A percentile compares a stretch with the other conserved stretches of the same genome.
phyloP scores from a whole-genome alignment of 2,888 invertebrate species.

The Coecobrya sp. region DNA sequence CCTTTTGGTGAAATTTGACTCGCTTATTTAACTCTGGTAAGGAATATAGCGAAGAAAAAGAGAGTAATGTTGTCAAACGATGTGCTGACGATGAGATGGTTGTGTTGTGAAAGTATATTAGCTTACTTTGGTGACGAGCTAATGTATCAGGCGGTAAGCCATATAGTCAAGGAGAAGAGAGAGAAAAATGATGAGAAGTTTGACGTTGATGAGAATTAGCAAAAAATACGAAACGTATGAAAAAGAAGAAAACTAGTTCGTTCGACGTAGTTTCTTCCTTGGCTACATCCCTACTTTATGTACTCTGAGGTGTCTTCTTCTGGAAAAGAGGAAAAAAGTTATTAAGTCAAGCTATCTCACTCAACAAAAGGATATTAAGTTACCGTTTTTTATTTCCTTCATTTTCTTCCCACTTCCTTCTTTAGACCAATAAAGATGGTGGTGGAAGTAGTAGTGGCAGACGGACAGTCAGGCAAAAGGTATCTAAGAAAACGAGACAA shows the following conservation, averaged over 20 bases:
- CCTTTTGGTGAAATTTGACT: conserved; percentile 19
- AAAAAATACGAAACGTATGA: background rate
- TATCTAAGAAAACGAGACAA: background rate
- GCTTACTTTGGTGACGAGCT: background rate
- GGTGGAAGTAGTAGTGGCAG: conserved; percentile 3
- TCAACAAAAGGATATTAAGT: conserved; percentile 80
- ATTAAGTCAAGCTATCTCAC: conserved; percentile 78
- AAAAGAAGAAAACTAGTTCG: background rate
- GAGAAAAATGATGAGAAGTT: conserved; percentile 39
- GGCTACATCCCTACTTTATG: background rate
- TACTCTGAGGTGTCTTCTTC: conserved; percentile 12
- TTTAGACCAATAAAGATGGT: background rate
- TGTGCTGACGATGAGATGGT: conserved; percentile 44
- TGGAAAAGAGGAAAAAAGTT: conserved; percentile 69
- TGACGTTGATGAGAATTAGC: conserved; percentile 63
- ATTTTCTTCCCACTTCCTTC: conserved; percentile 37
- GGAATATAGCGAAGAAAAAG: background rate
- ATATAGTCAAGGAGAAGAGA: background rate
- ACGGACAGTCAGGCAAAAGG: background rate
- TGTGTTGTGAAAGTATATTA: conserved; percentile 1
- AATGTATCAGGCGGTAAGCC: background rate
- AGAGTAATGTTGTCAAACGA: conserved; percentile 42
- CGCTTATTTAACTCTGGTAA: conserved; percentile 10
- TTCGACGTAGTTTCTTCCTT: conserved; percentile 8
- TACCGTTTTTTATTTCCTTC: conserved; percentile 76